phyloP scores from a whole-genome alignment of 2,113 vertebrate genomes.

The Accipiter cooperii region DNA sequence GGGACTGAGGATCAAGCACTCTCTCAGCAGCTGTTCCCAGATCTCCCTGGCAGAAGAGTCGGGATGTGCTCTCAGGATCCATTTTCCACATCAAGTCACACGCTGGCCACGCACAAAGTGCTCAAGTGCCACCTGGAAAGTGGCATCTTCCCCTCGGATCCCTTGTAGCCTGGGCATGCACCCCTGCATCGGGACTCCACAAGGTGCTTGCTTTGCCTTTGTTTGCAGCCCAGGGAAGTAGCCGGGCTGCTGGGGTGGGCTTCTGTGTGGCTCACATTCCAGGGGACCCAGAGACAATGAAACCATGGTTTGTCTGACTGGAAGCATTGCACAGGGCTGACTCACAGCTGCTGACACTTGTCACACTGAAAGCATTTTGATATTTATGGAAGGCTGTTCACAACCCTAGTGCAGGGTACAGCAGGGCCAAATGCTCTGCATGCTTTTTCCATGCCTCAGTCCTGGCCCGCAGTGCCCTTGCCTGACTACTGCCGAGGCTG shows the following conservation, averaged over 20 bases:
- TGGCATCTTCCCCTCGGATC: rapidly evolving
- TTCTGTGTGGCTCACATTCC: neutral
- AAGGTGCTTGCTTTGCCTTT: neutral
- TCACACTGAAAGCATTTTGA: neutral
- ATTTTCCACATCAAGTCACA: neutral
- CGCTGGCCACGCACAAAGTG: rapidly evolving
- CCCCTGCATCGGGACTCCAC: rapidly evolving
- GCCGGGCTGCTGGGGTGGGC: neutral
- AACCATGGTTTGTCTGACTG: neutral
- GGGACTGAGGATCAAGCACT: neutral
- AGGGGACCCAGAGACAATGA: neutral
- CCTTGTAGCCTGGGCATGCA: rapidly evolving
- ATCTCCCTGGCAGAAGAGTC: neutral
- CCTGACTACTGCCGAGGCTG: neutral
- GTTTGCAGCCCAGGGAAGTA: neutral
- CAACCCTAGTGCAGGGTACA: neutral
- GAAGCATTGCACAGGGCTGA: neutral
- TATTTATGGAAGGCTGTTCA: neutral
- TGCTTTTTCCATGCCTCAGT: neutral
- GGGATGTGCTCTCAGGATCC: neutral
- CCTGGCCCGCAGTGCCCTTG: neutral
- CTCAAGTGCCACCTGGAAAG: neutral
- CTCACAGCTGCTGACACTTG: constrained; percentile 12
- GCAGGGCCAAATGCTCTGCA: neutral
- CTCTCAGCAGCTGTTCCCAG: neutral